These are phyloP conservation scores for Kradibia gibbosae DNA, from an alignment of 1,140 invertebrate genomes.

Conservation along the genomic window DNA sequence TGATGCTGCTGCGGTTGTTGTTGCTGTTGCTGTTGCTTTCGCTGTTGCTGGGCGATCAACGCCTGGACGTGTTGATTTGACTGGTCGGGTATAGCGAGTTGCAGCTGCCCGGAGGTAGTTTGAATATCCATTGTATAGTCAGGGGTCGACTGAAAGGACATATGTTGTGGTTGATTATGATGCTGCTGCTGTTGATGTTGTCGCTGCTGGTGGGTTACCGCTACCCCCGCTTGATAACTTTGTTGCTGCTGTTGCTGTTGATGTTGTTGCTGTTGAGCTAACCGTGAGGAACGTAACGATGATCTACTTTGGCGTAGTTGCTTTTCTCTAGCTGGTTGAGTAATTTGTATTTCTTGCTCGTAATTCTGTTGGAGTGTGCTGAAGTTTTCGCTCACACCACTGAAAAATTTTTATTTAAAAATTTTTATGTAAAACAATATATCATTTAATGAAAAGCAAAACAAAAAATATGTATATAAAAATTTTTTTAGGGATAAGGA, in stretches of 20 bases:
- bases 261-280: conserved; percentile 57
- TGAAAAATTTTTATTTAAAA: conserved; percentile 46
- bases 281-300: conserved; percentile 56
- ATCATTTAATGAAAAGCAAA: too few species aligned
- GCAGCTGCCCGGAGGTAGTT: conserved; percentile 27
- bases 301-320: conserved; percentile 59
- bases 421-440: neutral
- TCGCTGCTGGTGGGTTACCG: conserved; percentile 8
- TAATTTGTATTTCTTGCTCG: conserved; percentile 51
- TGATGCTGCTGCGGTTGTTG: conserved; percentile 2
- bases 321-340: conserved; percentile 59
- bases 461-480: too few species aligned
- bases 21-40: neutral
- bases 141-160: conserved; percentile 56
- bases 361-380: conserved; percentile 57
- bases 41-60: conserved; percentile 29
- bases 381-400: conserved; percentile 60
- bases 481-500: too few species aligned
- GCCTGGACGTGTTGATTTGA: conserved; percentile 49
- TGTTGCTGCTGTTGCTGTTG: conserved; percentile 40
- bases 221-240: neutral
- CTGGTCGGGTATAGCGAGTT: conserved; percentile 17
- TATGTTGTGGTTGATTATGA: too few species aligned
- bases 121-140: conserved; percentile 64
- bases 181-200: conserved; percentile 53